Conservation (phyloP, 2,888 invertebrate genomes). For the Acanthosepion lycidas region DNA sequence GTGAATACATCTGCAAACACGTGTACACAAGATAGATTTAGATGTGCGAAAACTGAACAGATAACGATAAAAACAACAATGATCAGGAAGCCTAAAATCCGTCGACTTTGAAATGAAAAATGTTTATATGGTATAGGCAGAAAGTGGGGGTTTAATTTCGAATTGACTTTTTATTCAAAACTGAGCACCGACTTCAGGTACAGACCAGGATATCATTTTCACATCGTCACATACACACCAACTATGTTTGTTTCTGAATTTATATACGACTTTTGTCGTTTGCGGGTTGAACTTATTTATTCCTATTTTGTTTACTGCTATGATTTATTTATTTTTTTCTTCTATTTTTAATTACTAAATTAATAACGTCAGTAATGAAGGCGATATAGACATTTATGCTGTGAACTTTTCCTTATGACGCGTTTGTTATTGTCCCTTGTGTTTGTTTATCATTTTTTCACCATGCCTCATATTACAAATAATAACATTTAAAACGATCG, state of each 20-base stretch:
- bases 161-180: not conserved
- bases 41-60: not conserved
- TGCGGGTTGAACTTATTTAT: not conserved
- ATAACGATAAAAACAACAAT: not conserved
- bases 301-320: not conserved
- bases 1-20: not conserved
- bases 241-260: too few relatives aligned
- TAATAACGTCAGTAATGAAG: not conserved
- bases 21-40: not conserved
- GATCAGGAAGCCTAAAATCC: not conserved
- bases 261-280: too few relatives aligned
- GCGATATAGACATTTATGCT: not conserved
- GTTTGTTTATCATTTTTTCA: not conserved
- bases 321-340: not conserved
- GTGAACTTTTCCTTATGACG: not conserved
- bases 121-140: not conserved
- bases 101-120: not conserved
- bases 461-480: not conserved
- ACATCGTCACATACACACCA: too few relatives aligned
- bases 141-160: not conserved
- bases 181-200: not conserved
- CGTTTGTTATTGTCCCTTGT: not conserved
- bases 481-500: not conserved
- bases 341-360: not conserved
- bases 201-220: not conserved